Conservation (phyloP, 2,888 invertebrate genomes). For the Caenorhabditis sp. region DNA sequence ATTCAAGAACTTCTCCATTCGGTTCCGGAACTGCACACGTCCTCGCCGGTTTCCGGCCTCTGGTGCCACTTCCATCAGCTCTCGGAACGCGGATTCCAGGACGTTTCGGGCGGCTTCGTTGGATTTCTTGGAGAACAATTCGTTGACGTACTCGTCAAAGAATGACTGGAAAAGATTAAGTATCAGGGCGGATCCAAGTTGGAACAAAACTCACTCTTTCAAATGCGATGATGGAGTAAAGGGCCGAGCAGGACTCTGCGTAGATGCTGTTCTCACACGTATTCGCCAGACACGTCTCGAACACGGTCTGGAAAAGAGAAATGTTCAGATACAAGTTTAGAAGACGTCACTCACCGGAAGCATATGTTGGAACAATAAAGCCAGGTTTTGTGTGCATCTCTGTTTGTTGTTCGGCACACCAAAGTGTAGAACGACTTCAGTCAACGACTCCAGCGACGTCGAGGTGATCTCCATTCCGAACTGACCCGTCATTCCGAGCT, state of each 20-base stretch:
- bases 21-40: conserved; percentile 72
- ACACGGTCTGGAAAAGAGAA: conserved; percentile 77
- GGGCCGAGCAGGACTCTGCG: conserved; percentile 83
- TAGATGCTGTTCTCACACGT: conserved; percentile 84
- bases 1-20: conserved; percentile 77
- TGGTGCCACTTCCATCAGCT: conserved; percentile 56
- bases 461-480: conserved; percentile 73
- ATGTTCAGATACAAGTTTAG: no score
- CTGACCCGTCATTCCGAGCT: conserved; percentile 70
- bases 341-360: conserved; percentile 52
- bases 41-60: conserved; percentile 48
- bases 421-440: conserved; percentile 60
- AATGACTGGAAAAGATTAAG: conserved; percentile 51
- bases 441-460: conserved; percentile 68
- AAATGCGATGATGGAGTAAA: conserved; percentile 84
- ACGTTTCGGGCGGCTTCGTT: conserved; percentile 61
- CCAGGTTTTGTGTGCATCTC: conserved; percentile 43
- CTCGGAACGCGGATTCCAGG: conserved; percentile 58
- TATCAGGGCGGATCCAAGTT: background rate
- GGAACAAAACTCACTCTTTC: conserved; percentile 79
- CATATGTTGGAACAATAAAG: conserved; percentile 46
- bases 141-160: conserved; percentile 67
- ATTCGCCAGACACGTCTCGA: conserved; percentile 84
- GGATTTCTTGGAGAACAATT: conserved; percentile 63
- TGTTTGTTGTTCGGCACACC: conserved; percentile 34